These are phyloP conservation scores for Sepioteuthis lessoniana DNA, from an alignment of 2,888 invertebrate genomes.

Conservation along the genomic window DNA sequence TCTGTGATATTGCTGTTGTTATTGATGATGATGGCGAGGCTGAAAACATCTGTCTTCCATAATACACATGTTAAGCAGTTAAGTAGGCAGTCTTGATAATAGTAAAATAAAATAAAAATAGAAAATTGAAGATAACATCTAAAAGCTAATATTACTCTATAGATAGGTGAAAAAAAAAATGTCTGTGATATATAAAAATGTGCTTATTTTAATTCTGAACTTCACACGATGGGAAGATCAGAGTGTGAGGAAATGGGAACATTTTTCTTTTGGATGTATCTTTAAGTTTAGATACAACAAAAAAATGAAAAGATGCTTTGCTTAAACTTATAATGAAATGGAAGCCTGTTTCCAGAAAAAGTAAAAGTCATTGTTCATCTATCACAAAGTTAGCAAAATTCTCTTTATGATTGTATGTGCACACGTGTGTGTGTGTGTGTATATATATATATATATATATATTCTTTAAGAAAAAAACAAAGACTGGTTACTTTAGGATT, in stretches of 20 bases:
- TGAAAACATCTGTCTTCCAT: background rate
- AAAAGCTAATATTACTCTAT: background rate
- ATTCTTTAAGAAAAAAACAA: too few relatives aligned
- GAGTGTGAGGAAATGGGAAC: background rate
- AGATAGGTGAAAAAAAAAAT: background rate
- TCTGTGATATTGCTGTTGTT: background rate
- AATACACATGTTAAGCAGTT: background rate
- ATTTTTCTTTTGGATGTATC: background rate
- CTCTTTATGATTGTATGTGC: too few relatives aligned
- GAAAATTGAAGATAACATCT: background rate
- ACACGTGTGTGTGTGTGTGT: too few relatives aligned
- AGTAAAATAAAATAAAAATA: background rate
- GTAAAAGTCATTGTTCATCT: too few relatives aligned
- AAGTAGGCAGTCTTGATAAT: background rate
- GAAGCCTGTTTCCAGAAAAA: too few relatives aligned
- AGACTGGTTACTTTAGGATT: too few relatives aligned
- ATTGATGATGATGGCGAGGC: background rate
- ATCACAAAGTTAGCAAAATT: too few relatives aligned
- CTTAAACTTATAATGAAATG: too few relatives aligned
- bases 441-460: too few relatives aligned
- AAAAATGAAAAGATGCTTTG: background rate
- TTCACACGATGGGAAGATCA: too few relatives aligned
- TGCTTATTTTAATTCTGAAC: too few relatives aligned
- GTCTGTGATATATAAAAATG: too few relatives aligned
- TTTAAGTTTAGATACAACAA: background rate